Evolutionary conservation across 2,888 invertebrate genomes (phyloP).

Genomic region (Mantis religiosa): DNA sequence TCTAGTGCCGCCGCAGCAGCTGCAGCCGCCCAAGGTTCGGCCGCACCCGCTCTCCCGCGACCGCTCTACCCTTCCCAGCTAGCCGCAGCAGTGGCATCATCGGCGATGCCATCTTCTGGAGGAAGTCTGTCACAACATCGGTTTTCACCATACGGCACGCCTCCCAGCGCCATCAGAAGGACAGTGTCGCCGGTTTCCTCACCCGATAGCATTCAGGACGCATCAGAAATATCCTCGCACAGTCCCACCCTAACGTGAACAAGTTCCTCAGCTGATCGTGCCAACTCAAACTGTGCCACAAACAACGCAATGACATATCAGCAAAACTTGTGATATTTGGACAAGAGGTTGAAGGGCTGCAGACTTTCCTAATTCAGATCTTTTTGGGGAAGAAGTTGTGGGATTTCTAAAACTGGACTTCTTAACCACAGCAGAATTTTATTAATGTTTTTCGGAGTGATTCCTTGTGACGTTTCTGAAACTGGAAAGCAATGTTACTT

Average conservation of each 20-base stretch:
- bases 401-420: not conserved
- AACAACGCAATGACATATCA: not conserved
- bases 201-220: conserved; percentile 58
- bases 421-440: not conserved
- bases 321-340: not conserved
- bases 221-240: conserved; percentile 39
- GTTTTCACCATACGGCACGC: conserved; percentile 45
- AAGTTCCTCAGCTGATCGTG: not conserved
- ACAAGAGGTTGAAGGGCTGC: not conserved
- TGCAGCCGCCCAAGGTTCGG: conserved; percentile 18
- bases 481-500: not conserved
- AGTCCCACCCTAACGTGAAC: conserved; percentile 34
- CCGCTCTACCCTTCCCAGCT: conserved; percentile 33
- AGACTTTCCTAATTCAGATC: not conserved
- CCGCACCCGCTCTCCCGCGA: conserved; percentile 33
- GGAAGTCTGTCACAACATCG: conserved; percentile 42
- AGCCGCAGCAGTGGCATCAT: not conserved
- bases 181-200: conserved; percentile 52
- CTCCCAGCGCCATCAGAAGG: conserved; percentile 29
- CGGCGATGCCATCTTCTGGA: conserved; percentile 37
- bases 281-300: not conserved
- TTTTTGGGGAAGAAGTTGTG: not conserved
- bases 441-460: not conserved
- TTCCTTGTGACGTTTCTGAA: not conserved
- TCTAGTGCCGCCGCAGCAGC: conserved; percentile 22